Percentiles rank a stretch among this genome's conserved stretches.
Conservation (phyloP, 1,140 invertebrate genomes). For the Campoletis sonorensis region DNA sequence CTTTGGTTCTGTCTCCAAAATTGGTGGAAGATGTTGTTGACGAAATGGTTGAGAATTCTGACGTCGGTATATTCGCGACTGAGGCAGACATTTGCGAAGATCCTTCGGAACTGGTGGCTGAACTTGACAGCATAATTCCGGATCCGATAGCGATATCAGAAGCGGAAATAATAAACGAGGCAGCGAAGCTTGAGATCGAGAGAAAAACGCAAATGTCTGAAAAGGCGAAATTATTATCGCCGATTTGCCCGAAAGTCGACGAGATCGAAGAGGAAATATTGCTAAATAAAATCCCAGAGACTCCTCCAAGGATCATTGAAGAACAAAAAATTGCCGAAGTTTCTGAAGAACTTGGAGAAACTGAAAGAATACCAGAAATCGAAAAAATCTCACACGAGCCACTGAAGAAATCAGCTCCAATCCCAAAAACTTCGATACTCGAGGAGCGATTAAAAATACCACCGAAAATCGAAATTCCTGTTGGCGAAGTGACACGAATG, state of each 20-base stretch:
- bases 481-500: slow-evolving; percentile 59
- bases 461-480: slow-evolving; percentile 71
- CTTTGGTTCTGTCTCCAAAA: slow-evolving; percentile 59
- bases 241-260: background rate
- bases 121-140: slow-evolving; percentile 56
- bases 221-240: slow-evolving; percentile 38
- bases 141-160: slow-evolving; percentile 73
- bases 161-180: slow-evolving; percentile 74
- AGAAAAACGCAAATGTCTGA: slow-evolving; percentile 60
- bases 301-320: background rate
- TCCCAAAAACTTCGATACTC: slow-evolving; percentile 66
- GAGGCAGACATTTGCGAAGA: slow-evolving; percentile 61
- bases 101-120: slow-evolving; percentile 56
- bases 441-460: slow-evolving; percentile 71
- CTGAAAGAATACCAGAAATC: background rate
- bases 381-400: slow-evolving; percentile 17
- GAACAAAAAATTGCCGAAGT: background rate
- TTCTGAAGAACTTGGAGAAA: slow-evolving; percentile 41
- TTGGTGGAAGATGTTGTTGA: slow-evolving; percentile 56
- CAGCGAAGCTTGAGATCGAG: slow-evolving; percentile 72
- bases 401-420: slow-evolving; percentile 52
- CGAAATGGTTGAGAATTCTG: slow-evolving; percentile 53
- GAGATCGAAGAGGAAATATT: background rate
- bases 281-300: background rate
- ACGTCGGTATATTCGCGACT: slow-evolving; percentile 59